Base-by-base conservation (phyloP, 2,113 vertebrate genomes). In the Brachypodius melanocephalos region DNA sequence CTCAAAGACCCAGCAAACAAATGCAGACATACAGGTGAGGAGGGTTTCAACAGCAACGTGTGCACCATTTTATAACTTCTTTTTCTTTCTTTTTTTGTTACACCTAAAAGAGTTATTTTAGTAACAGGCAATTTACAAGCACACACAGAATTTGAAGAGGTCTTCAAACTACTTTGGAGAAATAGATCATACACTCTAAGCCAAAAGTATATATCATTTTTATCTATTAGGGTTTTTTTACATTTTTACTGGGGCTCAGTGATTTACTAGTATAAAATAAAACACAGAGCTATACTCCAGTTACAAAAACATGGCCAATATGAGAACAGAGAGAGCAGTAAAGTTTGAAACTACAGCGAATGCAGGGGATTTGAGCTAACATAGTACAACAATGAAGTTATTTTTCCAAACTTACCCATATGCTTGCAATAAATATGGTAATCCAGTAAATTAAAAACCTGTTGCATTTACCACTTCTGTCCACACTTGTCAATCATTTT, bases 91-190 rank as follows among this genome's bases (percentile, higher is more conserved):
- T 84, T 74, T 74, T 79, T 73, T 5, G 0, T 90, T 81, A 40
- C 26, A 45, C 9, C 13, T 86, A 22, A 38, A 95, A 45, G 26
- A 79, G 25, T 61, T 93, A 45, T 42, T 91, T 90, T 66, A 90
- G 73, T 77, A 93, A 73, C 15, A 75, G 22, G 5, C 29, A 62
- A 82, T 51, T 59, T 59, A 87, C 54, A 36, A 31, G 25, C 45
- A 76, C 26, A 51, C 14, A 54, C 20, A 54, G 75, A 45, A 67
- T 79, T 62, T 85, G 29, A 88, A 97, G 74, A 84, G 38, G 86
- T 61, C 78, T 94, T 93, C 80, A 93, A 96, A 93, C 82, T 57
- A 75, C 31, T 82, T 67, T 21, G 48, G 63, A 77, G 66, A 93
- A 90, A 77, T 29, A 49, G 36, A 93, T 92, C 54, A 69, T 20